Evolutionary conservation across 2,888 invertebrate species (phyloP), one percentile per base, ranked within the genome.

Genomic region (Pristionchus arcanus): DNA sequence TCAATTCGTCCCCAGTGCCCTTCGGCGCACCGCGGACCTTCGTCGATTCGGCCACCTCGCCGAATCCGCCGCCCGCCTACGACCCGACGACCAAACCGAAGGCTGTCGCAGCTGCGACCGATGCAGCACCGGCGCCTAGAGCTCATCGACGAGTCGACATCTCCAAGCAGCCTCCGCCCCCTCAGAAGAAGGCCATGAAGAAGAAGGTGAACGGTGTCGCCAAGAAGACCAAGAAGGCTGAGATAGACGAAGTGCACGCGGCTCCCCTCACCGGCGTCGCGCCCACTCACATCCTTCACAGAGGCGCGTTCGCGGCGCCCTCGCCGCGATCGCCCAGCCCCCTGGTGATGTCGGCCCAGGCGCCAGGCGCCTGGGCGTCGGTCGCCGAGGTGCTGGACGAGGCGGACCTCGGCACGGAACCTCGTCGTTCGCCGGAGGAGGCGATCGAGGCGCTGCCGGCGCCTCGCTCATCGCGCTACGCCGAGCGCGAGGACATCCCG

Each of bases 361-460:
- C 84, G 34, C 34, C 84, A 0, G 66, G 49, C 15, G 28, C 87
- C 25, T 93, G 93, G 93, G 90, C 89, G 3, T 87, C 91, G 34
- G 42, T 68, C 7, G 90, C 91, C 13, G 93, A 92, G 42, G 91
- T 93, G 19, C 83, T 93, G 15, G 93, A 93, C 83, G 93, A 93
- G 71, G 90, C 91, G 15, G 93, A 92, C 59, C 92, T 93, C 68
- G 87, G 92, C 68, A 93, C 93, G 0, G 92, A 92, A 28, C 90
- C 91, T 3, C 90, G 91, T 59, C 90, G 91, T 25, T 91, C 91
- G 19, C 91, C 91, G 19, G 86, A 90, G 11, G 85, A 66, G 5
- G 28, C 49, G 15, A 31, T 81, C 11, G 77, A 85, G 63, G 28
- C 81, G 19, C 63, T 55, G 4, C 86, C 53, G 34, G 53, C 42